Percentiles rank a stretch among this genome's conserved stretches.
These are phyloP conservation scores for Myotis daubentonii DNA, from an alignment of 2,797 vertebrate genomes.

Conservation along the genomic window DNA sequence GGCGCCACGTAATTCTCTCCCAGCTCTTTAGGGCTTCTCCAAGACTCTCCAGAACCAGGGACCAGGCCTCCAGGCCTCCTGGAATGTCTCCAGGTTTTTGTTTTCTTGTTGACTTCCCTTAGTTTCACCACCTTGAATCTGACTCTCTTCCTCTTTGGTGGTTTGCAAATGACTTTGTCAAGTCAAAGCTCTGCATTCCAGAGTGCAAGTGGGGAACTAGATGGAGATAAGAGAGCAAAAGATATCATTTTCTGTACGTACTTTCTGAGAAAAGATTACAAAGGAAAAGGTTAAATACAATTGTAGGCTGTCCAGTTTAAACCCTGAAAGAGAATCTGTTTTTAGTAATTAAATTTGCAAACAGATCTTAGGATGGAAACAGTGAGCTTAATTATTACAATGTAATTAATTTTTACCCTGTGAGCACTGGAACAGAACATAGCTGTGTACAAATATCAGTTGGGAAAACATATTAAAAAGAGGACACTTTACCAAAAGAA, in stretches of 20 bases:
- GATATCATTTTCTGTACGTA: constrained; percentile 38
- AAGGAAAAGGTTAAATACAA: constrained; percentile 3
- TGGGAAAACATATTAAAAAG: neutral
- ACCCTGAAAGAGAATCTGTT: constrained; percentile 3
- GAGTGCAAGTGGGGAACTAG: neutral
- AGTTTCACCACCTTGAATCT: neutral
- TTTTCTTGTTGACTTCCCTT: constrained; percentile 12
- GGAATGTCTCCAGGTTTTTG: neutral
- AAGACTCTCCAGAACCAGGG: neutral
- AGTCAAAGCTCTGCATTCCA: neutral
- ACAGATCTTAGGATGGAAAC: neutral
- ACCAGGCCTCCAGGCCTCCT: neutral
- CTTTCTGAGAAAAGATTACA: neutral
- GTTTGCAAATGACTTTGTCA: neutral
- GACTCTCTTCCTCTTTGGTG: neutral
- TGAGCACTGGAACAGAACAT: neutral
- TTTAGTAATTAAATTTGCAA: constrained; percentile 50
- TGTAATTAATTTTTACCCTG: neutral
- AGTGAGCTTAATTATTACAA: neutral
- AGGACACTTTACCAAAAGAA: neutral
- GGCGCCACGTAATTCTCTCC: neutral
- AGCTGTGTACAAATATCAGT: neutral
- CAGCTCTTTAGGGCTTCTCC: neutral
- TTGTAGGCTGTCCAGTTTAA: neutral
- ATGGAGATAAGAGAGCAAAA: neutral